Base-by-base conservation (phyloP, 2,888 invertebrate species). In the Athalia cordata region DNA sequence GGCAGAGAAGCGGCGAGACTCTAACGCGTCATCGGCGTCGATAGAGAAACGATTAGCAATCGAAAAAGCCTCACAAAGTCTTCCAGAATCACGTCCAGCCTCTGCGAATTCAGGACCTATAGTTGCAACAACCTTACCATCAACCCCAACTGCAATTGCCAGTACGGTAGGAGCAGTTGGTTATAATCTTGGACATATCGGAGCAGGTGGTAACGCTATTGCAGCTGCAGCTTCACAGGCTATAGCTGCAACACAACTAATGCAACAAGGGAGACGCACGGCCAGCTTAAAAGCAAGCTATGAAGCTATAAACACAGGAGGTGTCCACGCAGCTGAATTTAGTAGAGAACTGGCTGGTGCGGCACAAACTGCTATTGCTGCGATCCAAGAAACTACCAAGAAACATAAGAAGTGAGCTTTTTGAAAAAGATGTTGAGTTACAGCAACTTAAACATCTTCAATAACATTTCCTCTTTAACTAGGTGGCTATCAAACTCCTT, bases 191-290 rank as follows among this genome's bases (percentile, higher is more conserved):
- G 96, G 96, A 11, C 96, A 97, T 84, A 94, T 95, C 85, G 95
- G 96, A n/a, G 96, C 96, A 0, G 96, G 96, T 9, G 93, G 95
- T 77, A 96, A 95, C 85, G 97, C 98, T 0, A 97, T 98, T 78
- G 98, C 97, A 0, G 97, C 96, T 0, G 98, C 98, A 0, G 98
- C 98, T 0, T 97, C 97, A 43, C 98, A 98, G 89, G 98, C 98
- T 0, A 98, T 99, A 80, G 98, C 97, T 5, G 98, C 98, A 0
- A 98, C 99, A 3, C 98, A 98, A 86, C 91, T 96, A 94, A 97
- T 98, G 96, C 96, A 96, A 86, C 97, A 98, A 85, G 98, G 98
- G 0, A 93, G 99, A 66, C 93, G 98, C 77, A 98, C 98, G 0
- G 97, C 98, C 1, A 97, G 97, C 85, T 91, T 98, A 82, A 98